Conservation (phyloP, 2,113 vertebrate species). For the Anguilla japonica region DNA sequence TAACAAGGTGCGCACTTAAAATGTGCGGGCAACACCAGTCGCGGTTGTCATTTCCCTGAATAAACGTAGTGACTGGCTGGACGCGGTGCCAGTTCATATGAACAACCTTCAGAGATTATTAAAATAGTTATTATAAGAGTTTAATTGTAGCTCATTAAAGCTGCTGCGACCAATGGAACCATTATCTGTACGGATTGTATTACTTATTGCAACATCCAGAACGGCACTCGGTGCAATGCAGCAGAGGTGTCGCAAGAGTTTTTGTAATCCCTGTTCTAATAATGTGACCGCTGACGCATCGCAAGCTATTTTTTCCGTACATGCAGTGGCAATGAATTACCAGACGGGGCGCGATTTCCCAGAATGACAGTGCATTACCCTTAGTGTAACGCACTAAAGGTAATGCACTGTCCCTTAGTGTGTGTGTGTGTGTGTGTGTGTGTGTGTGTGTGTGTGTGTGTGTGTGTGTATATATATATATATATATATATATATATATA, state of each 20-base stretch:
- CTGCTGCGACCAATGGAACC: too few species aligned
- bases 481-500: too few species aligned
- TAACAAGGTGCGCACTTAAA: too few species aligned
- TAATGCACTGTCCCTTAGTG: too few species aligned
- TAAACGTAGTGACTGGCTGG: neutral
- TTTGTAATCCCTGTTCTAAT: neutral
- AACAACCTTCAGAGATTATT: neutral
- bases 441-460: too few species aligned
- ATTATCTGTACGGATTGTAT: neutral
- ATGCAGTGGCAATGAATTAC: neutral
- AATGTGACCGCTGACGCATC: slow-evolving; percentile 6
- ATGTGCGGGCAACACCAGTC: too few species aligned
- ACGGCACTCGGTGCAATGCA: neutral
- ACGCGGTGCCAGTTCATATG: neutral
- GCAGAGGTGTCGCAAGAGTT: neutral
- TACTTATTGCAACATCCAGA: neutral
- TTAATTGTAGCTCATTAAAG: neutral
- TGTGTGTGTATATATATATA: too few species aligned
- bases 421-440: too few species aligned
- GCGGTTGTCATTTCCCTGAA: neutral
- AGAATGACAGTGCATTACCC: neutral
- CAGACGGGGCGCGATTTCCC: neutral
- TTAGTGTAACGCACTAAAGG: neutral
- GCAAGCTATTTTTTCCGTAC: neutral
- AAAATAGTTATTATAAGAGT: neutral